Base-by-base conservation (phyloP, 2,888 invertebrate genomes). In the Plutella xylostella region DNA sequence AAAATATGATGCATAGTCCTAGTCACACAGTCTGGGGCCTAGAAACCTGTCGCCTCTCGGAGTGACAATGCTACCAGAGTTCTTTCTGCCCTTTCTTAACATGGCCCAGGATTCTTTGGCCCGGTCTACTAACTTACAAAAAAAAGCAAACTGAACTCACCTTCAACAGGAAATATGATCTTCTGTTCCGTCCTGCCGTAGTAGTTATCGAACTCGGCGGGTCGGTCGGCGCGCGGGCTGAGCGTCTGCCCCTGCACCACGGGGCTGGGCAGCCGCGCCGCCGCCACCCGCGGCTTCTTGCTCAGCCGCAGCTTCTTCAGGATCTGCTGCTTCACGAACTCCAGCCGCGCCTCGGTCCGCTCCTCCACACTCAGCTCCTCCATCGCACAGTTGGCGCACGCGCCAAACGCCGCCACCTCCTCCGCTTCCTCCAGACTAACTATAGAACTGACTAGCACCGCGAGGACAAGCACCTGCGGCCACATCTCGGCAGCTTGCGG, bases 121-220 rank as follows among this genome's bases (percentile, higher is more conserved):
- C n/a, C n/a, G n/a, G n/a, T n/a, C n/a, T n/a, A n/a, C n/a, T n/a
- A n/a, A n/a, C n/a, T n/a, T n/a, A n/a, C n/a, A n/a, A n/a, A n/a
- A n/a, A n/a, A n/a, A n/a, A n/a, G n/a, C n/a, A n/a, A n/a, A n/a
- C n/a, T n/a, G n/a, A n/a, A 58, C 72, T 69, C 67, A 93, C 92
- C 92, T 88, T 91, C 89, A 59, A 90, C 89, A 0, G 93, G 89
- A 57, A 94, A 92, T 37, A 94, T 89, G 40, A 93, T 92, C 55
- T 93, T 92, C 78, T 93, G 92, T 52, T 92, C 92, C 11, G 93
- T 93, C 60, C 92, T 88, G 20, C 92, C 93, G 58, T 93, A 94
- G 56, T 92, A 94, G 58, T 93, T 92, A 56, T 93, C 93, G 1
- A 87, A 76, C 47, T 87, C 86, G 7, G 80, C 75, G 18, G 88